Evolutionary conservation across 1,140 invertebrate species (phyloP), one percentile per base, ranked within the genome.

Genomic region (Gryon sp.): DNA sequence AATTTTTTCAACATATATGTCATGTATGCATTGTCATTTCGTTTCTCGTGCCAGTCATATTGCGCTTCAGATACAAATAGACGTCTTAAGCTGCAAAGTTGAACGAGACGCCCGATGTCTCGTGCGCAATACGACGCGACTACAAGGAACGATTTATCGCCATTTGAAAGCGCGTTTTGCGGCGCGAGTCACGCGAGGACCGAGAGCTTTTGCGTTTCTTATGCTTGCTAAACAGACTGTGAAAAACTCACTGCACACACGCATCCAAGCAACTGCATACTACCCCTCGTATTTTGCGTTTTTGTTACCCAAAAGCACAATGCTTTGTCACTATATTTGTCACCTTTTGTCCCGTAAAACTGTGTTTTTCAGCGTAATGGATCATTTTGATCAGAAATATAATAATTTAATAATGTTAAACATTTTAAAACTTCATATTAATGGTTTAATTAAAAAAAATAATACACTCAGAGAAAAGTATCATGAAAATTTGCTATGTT

Each of bases 101-200:
- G 50, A 68, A 57, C 52, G 43, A 48, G 43, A 66, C 28, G 40
- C 46, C 62, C 43, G 20, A 66, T 36, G 50, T n/a, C n/a, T 28
- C 50, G 14, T 66, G 32, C 57, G 60, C 52, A 65, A 65, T 65
- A 65, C 53, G 70, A 75, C 52, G 62, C 66, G 7, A 19, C 53
- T 43, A 45, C 48, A 50, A 45, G 45, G 11, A 32, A 66, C 60
- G 70, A 75, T 75, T 75, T 75, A 75, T 75, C 72, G 72, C 45
- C 26, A 40, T 63, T 63, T 48, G 57, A 19, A 72, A 40, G 68
- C 57, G 68, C 68, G 69, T 69, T 69, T 76, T 62, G 63, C 65
- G 45, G 57, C 65, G 41, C 53, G 48, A 76, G 73, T 76, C 73
- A 76, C 73, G 73, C 73, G 57, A 76, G 43, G 65, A 69, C 73